Base-by-base conservation (phyloP, 2,113 vertebrate genomes). In the Nothobranchius furzeri region DNA sequence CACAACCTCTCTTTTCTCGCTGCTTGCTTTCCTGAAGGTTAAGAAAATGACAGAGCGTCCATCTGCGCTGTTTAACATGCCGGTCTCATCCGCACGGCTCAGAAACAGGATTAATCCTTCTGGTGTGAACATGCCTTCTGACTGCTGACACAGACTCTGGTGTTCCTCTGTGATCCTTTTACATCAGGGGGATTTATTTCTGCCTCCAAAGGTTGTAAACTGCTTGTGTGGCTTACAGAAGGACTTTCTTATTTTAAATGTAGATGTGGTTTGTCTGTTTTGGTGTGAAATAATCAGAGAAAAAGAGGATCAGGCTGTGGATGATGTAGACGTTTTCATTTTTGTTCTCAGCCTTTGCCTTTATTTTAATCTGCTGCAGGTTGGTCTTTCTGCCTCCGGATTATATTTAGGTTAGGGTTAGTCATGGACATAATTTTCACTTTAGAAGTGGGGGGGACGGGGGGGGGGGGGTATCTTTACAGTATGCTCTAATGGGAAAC, bases 41-140 rank as follows among this genome's bases (percentile, higher is more conserved):
- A 53, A 69, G 40, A 46, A 70, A 73, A 62, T 52, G 62, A 51
- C 50, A 45, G 17, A 2, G 17, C 17, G 47, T 70, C 55, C n/a
- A 1, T 42, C 13, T 6, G 58, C 66, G 79, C 77, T 78, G 62
- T 81, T 85, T 73, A 75, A 73, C 71, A 83, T 81, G 61, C 68
- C 17, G 12, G 35, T 62, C 77, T 70, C 71, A 66, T 78, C 30
- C 24, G 2, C 24, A 0, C 7, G 25, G 7, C 56, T 61, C 4
- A 57, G 37, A 48, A 25, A 3, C 7, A 67, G 47, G 40, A 55
- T 76, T 46, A 81, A 76, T 76, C 68, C 36, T 37, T 13, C 68
- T 15, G 1, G 35, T 20, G 46, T 53, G 20, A 11, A 9, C 12
- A 37, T 49, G 0, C 40, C 14, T 49, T 47, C 48, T 50, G 53